These are phyloP conservation scores for Sebastiscus tertius DNA, from an alignment of 2,797 vertebrate species.

Conservation along the genomic window DNA sequence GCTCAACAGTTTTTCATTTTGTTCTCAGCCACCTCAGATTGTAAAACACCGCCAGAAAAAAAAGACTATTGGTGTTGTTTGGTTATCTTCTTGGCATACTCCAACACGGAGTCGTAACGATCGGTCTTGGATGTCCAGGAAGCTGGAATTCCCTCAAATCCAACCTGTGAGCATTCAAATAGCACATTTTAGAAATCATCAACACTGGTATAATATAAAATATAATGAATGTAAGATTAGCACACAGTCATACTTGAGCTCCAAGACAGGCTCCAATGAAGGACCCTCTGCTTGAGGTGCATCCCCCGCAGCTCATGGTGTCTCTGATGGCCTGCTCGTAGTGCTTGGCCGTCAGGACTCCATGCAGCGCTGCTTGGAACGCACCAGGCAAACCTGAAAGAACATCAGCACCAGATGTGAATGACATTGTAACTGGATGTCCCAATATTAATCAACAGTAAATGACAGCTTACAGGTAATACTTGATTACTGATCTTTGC, in stretches of 20 bases:
- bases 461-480: background rate
- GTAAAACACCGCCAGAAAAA: background rate
- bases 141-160: conserved; percentile 73
- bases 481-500: background rate
- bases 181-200: background rate
- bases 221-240: background rate
- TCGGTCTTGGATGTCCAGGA: conserved; percentile 78
- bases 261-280: conserved; percentile 84
- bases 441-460: background rate
- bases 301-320: conserved; percentile 83
- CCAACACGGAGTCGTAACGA: conserved; percentile 61
- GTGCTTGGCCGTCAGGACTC: conserved; percentile 76
- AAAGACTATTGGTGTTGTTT: conserved; percentile 50
- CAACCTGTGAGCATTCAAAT: conserved; percentile 63
- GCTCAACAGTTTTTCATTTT: conserved; percentile 41
- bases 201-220: background rate
- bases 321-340: conserved; percentile 79
- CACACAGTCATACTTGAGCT: conserved; percentile 73
- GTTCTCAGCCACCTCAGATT: background rate
- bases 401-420: background rate
- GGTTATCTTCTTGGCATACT: conserved; percentile 71
- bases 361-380: conserved; percentile 84
- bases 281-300: conserved; percentile 83
- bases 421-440: background rate
- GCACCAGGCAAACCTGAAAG: conserved; percentile 83